A percentile compares a stretch with the other conserved stretches of the same genome.
Conservation (phyloP, 2,888 invertebrate species). For the Diabrotica balteata region DNA sequence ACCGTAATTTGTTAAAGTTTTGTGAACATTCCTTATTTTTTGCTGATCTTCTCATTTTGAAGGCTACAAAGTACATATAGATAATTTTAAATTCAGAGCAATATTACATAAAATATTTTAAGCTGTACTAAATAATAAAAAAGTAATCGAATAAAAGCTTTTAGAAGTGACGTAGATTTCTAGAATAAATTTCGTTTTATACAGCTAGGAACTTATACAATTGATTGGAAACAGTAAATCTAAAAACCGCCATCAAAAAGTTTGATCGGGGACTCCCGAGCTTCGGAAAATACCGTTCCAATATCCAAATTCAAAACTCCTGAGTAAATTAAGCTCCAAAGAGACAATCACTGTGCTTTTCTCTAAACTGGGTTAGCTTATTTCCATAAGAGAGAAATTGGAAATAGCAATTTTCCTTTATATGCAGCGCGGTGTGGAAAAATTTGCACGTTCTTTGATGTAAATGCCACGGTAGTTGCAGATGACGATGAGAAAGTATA, state of each 20-base stretch:
- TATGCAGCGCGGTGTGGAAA: conserved; percentile 14
- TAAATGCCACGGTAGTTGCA: conserved; percentile 25
- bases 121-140: too few relatives aligned
- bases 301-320: conserved; percentile 8
- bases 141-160: too few relatives aligned
- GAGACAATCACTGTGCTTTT: conserved; percentile 23
- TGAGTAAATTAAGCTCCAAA: background rate
- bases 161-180: too few relatives aligned
- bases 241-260: background rate
- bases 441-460: conserved; percentile 34
- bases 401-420: conserved; percentile 30
- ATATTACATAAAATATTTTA: too few relatives aligned
- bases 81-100: too few relatives aligned
- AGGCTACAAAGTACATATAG: too few relatives aligned
- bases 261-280: background rate
- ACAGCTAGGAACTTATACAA: too few relatives aligned
- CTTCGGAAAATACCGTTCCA: background rate
- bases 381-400: conserved; percentile 34
- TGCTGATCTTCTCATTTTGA: too few relatives aligned
- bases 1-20: too few relatives aligned
- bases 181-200: too few relatives aligned
- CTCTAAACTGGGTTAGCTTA: conserved; percentile 30
- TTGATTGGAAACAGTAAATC: too few relatives aligned
- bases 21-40: too few relatives aligned
- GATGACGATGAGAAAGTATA: conserved; percentile 18